Conservation (phyloP, 2,113 vertebrate genomes). For the Albula goreensis region DNA sequence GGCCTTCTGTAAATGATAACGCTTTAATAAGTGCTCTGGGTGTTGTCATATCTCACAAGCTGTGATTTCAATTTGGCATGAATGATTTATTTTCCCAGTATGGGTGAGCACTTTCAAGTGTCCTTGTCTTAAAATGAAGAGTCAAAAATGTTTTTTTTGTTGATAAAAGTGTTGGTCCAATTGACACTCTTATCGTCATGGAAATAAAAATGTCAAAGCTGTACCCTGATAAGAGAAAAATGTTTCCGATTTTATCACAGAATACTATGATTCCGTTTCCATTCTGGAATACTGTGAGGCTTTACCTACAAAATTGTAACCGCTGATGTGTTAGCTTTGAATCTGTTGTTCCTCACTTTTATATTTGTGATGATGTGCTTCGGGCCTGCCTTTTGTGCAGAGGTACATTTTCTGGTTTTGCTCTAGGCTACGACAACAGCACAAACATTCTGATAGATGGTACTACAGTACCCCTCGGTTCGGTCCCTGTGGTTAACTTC, state of each 20-base stretch:
- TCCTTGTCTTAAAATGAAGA: constrained; percentile 17
- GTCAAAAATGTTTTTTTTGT: background rate
- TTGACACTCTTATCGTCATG: constrained; percentile 20
- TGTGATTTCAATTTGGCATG: constrained; percentile 40
- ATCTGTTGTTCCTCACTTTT: no score
- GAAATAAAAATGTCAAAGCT: background rate
- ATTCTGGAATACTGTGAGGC: no score
- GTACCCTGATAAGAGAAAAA: background rate
- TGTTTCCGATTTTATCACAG: background rate
- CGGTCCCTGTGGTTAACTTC: no score
- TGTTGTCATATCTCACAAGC: constrained; percentile 1
- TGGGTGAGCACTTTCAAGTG: background rate
- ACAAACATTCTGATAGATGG: no score
- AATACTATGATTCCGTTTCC: no score
- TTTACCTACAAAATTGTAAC: no score
- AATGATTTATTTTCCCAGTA: constrained; percentile 46
- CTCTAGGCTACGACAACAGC: no score
- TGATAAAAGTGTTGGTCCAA: constrained; percentile 17
- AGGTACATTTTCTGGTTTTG: no score
- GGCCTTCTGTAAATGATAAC: constrained; percentile 40
- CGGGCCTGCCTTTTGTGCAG: no score
- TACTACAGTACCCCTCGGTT: no score
- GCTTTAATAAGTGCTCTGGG: constrained; percentile 28
- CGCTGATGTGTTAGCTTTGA: no score
- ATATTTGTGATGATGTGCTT: no score